phyloP scores from a whole-genome alignment of 2,113 vertebrate species.

The Cryptotis parvus region DNA sequence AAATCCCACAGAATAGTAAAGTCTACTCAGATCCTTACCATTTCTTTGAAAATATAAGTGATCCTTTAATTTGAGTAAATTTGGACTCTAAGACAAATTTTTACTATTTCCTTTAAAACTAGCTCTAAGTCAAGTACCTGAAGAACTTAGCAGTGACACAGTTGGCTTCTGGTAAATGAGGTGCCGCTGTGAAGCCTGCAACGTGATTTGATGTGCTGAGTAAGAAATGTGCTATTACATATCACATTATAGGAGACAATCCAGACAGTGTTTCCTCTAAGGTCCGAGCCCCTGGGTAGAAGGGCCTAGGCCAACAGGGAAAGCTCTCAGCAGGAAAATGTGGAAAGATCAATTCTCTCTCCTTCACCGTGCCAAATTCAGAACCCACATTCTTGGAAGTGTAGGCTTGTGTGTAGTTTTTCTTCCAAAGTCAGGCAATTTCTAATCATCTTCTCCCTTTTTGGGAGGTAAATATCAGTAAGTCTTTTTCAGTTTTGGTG shows the following conservation, averaged over 20 bases:
- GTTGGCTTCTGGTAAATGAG: background rate
- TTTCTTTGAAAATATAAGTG: background rate
- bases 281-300: background rate
- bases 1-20: background rate
- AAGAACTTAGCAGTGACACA: background rate
- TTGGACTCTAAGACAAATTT: background rate
- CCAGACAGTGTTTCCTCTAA: background rate
- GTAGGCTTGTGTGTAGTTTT: background rate
- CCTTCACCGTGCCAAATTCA: background rate
- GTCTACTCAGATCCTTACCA: background rate
- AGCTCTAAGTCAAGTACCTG: background rate
- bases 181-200: background rate
- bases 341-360: background rate
- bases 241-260: background rate
- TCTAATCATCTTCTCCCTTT: background rate
- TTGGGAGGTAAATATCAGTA: background rate
- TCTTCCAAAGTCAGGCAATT: background rate
- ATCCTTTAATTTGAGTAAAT: conserved; percentile 27
- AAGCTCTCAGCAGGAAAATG: background rate
- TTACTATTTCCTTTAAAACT: conserved; percentile 44
- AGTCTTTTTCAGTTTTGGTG: too few relatives aligned
- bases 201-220: background rate
- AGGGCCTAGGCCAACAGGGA: background rate
- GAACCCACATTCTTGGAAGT: background rate
- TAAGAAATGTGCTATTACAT: background rate